phyloP scores from a whole-genome alignment of 2,113 vertebrate genomes.

The Beaufortia kweichowensis region DNA sequence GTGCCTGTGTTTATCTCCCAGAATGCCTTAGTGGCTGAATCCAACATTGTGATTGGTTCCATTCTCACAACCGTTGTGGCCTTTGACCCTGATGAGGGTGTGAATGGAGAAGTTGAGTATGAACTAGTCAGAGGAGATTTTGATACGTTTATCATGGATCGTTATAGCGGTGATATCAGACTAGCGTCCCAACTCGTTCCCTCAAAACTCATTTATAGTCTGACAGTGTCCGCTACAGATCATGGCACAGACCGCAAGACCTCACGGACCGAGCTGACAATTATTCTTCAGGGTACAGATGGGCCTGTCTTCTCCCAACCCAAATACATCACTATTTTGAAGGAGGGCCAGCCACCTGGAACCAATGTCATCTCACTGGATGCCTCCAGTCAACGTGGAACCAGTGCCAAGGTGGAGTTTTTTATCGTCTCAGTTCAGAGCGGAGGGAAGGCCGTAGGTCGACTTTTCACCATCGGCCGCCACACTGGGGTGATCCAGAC shows the following conservation, averaged over 20 bases:
- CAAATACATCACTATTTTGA: slow-evolving; percentile 92
- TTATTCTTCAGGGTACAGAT: slow-evolving; percentile 87
- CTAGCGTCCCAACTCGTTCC: slow-evolving; percentile 86
- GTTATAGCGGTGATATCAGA: slow-evolving; percentile 90
- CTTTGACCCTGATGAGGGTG: slow-evolving; percentile 91
- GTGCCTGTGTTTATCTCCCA: slow-evolving; percentile 88
- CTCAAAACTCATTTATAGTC: slow-evolving; percentile 86
- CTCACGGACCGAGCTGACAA: slow-evolving; percentile 86
- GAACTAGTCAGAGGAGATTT: slow-evolving; percentile 90
- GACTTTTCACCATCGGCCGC: slow-evolving; percentile 93
- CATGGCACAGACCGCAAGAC: slow-evolving; percentile 85
- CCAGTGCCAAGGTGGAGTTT: slow-evolving; percentile 86
- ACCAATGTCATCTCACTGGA: slow-evolving; percentile 92
- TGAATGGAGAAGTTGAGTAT: slow-evolving; percentile 94
- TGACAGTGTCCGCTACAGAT: slow-evolving; percentile 89
- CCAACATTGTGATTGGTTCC: slow-evolving; percentile 87
- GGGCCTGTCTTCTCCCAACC: slow-evolving; percentile 95
- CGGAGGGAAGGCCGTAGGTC: slow-evolving; percentile 82
- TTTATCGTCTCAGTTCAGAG: slow-evolving; percentile 91
- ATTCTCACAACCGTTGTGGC: slow-evolving; percentile 89
- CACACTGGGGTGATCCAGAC: slow-evolving; percentile 89
- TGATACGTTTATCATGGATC: slow-evolving; percentile 91
- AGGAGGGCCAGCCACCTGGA: slow-evolving; percentile 92
- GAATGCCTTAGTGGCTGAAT: slow-evolving; percentile 88
- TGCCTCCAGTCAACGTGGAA: slow-evolving; percentile 83